A percentile compares a stretch with the other conserved stretches of the same genome.
phyloP scores from a whole-genome alignment of 1,140 invertebrate species.

The Drosophila melanica region DNA sequence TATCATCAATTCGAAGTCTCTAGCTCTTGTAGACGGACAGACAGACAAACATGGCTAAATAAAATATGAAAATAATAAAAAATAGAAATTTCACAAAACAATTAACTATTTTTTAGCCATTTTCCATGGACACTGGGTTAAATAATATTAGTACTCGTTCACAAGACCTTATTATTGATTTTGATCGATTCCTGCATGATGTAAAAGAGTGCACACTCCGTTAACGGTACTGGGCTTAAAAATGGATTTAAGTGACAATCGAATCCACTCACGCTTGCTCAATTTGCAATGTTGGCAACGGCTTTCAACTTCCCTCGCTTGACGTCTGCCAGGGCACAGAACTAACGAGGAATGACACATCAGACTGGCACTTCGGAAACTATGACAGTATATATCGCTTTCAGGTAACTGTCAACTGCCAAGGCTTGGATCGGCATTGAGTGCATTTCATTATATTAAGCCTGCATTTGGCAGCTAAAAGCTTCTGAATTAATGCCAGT shows the following conservation, averaged over 20 bases:
- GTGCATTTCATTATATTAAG: constrained; percentile 74
- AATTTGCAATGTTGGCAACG: constrained; percentile 36
- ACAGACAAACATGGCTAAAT: too few species aligned
- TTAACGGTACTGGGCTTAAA: background rate
- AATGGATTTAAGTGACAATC: constrained; percentile 5
- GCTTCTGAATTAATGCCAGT: constrained; percentile 29
- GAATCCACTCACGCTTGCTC: constrained; percentile 18
- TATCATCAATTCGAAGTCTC: too few species aligned
- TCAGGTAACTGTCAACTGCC: constrained; percentile 37
- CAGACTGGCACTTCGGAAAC: constrained; percentile 25
- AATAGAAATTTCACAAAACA: too few species aligned
- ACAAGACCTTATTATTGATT: too few species aligned
- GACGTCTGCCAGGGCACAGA: constrained; percentile 1
- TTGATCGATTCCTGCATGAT: background rate
- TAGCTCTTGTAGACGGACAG: too few species aligned
- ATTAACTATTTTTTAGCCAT: too few species aligned
- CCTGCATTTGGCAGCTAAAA: constrained; percentile 26
- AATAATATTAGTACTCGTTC: too few species aligned
- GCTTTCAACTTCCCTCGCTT: constrained; percentile 2
- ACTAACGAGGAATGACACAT: constrained; percentile 42
- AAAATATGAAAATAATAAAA: too few species aligned
- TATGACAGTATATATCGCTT: constrained; percentile 38
- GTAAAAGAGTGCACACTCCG: background rate
- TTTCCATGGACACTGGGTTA: too few species aligned
- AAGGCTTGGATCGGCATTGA: constrained; percentile 52